Evolutionary conservation across 2,888 invertebrate species (phyloP).

Genomic region (Aphelenchoides bicaudatus): DNA sequence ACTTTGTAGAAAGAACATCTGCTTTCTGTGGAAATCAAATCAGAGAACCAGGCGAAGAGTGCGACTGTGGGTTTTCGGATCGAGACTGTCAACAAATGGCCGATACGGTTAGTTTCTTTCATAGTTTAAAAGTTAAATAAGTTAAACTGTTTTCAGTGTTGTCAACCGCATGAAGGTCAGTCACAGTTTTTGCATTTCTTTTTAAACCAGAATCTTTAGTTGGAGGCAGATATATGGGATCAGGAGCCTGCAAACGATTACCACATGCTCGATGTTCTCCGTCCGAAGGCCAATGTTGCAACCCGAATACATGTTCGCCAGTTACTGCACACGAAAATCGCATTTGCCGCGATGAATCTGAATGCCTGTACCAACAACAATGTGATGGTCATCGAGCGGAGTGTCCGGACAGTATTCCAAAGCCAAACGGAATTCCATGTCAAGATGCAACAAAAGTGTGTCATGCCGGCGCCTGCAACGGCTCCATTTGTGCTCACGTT

Average conservation of each 20-base stretch:
- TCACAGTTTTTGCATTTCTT: too few species aligned
- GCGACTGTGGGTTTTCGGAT: slow-evolving; percentile 82
- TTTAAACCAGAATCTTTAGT: too few species aligned
- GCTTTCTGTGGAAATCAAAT: slow-evolving; percentile 99
- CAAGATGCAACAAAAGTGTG: slow-evolving; percentile 93
- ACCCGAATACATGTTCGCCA: slow-evolving; percentile 73
- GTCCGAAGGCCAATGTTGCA: slow-evolving; percentile 95
- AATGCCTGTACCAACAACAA: slow-evolving; percentile 50
- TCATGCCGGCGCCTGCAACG: slow-evolving; percentile 74
- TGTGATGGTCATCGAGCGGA: slow-evolving; percentile 68
- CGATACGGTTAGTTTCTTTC: too few species aligned
- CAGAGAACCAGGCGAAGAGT: slow-evolving; percentile 93
- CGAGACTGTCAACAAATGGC: slow-evolving; percentile 72
- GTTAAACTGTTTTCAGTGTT: too few species aligned
- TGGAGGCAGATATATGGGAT: slow-evolving; percentile 32
- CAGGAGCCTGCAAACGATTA: slow-evolving; percentile 69
- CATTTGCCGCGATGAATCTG: slow-evolving; percentile 58
- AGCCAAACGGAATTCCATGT: slow-evolving; percentile 87
- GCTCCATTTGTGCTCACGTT: slow-evolving; percentile 90
- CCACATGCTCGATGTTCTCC: slow-evolving; percentile 66
- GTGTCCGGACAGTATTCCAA: slow-evolving; percentile 79
- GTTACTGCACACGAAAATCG: slow-evolving; percentile 63
- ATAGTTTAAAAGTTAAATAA: too few species aligned
- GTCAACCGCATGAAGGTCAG: slow-evolving; percentile 75
- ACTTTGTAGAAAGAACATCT: slow-evolving; percentile 76